Evolutionary conservation across 2,888 invertebrate genomes (phyloP).

Genomic region (Ochropacha duplaris): DNA sequence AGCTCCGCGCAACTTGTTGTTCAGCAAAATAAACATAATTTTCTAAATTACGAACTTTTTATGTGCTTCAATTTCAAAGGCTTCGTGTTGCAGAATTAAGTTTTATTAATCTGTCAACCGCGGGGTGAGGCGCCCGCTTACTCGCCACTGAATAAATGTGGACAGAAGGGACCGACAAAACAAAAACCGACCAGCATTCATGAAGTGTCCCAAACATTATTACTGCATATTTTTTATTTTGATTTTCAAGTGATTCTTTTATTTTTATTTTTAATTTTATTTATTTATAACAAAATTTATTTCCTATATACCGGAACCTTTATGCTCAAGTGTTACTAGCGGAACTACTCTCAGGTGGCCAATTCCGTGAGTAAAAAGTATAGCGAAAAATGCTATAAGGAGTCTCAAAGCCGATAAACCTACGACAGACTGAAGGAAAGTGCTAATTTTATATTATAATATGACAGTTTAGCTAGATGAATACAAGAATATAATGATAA

Average conservation of each 20-base stretch:
- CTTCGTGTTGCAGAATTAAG: conserved; percentile 2
- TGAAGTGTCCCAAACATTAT: neutral
- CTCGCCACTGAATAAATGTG: neutral
- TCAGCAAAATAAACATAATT: conserved; percentile 2
- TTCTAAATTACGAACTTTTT: conserved; percentile 7
- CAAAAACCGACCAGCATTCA: neutral
- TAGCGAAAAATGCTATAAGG: no score
- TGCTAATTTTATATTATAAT: no score
- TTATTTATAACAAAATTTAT: no score
- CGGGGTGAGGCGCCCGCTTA: neutral
- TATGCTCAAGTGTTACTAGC: no score
- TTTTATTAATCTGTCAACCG: conserved; percentile 5
- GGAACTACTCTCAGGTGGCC: no score
- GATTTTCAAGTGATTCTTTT: neutral
- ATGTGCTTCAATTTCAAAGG: conserved; percentile 4
- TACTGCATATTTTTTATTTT: neutral
- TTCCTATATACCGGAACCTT: no score
- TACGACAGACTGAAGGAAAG: no score
- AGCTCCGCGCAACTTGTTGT: conserved; percentile 2
- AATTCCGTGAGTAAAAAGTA: no score
- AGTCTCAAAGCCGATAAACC: no score
- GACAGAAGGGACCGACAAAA: neutral
- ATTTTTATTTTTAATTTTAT: neutral
- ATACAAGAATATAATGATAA: no score
- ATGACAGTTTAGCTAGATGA: no score